phyloP scores from a whole-genome alignment of 2,113 vertebrate genomes.

The Stictonetta naevosa region DNA sequence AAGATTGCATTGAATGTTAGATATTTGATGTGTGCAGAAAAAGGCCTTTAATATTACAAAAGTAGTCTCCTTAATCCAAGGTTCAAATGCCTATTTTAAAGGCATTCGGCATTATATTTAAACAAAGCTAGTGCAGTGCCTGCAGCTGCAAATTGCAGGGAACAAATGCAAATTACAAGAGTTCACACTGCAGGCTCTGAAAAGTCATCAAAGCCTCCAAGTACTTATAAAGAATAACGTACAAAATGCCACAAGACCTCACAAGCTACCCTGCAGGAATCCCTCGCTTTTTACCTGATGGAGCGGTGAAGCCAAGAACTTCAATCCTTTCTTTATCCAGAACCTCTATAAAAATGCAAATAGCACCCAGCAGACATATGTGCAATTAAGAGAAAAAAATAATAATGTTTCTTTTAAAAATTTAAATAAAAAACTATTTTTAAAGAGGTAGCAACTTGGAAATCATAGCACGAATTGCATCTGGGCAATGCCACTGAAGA shows the following conservation, averaged over 20 bases:
- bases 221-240: constrained; percentile 33
- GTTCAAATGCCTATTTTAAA: constrained; percentile 53
- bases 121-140: constrained; percentile 48
- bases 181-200: constrained; percentile 25
- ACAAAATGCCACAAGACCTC: constrained; percentile 29
- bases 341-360: neutral
- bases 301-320: neutral
- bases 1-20: constrained; percentile 28
- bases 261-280: constrained; percentile 42
- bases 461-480: neutral
- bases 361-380: neutral
- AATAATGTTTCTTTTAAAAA: neutral
- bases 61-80: constrained; percentile 49
- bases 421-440: neutral
- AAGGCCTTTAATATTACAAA: constrained; percentile 39
- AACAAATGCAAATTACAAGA: constrained; percentile 61
- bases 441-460: neutral
- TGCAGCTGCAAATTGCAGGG: constrained; percentile 55
- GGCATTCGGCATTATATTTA: constrained; percentile 34
- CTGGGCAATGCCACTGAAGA: neutral
- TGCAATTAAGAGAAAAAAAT: neutral
- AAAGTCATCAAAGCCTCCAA: constrained; percentile 51
- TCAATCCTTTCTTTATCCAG: neutral
- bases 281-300: constrained; percentile 7
- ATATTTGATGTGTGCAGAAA: constrained; percentile 2